Evolutionary conservation across 2,797 vertebrate genomes (phyloP).

Genomic region (Liasis olivaceus): DNA sequence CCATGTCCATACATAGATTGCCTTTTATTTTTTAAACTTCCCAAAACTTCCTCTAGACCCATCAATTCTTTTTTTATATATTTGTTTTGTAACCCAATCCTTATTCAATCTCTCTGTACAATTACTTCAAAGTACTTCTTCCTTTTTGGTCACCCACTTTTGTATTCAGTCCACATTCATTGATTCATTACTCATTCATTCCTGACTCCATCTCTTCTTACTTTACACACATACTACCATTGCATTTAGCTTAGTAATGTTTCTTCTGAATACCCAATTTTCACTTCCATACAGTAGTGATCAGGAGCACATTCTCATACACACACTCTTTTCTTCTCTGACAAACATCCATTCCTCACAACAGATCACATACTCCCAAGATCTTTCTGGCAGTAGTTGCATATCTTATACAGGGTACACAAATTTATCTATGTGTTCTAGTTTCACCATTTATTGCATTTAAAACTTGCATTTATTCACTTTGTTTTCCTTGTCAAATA

Average conservation of each 20-base stretch:
- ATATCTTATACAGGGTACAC: not conserved
- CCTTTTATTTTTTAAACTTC: not conserved
- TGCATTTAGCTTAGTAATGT: not conserved
- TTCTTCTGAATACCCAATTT: not conserved
- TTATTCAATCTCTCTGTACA: not conserved
- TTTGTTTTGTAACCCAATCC: not conserved
- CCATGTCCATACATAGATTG: not conserved
- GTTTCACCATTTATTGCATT: not conserved
- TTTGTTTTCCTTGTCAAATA: not conserved
- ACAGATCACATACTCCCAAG: not conserved
- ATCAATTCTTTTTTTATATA: not conserved
- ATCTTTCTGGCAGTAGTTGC: not conserved
- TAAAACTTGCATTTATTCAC: not conserved
- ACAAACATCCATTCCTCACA: not conserved
- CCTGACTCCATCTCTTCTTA: not conserved
- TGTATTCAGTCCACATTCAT: not conserved
- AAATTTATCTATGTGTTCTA: not conserved
- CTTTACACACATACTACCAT: not conserved
- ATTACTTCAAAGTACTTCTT: not conserved
- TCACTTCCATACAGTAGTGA: not conserved
- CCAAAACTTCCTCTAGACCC: not conserved
- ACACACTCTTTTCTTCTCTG: not conserved
- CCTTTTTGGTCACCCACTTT: not conserved
- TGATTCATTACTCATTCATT: not conserved
- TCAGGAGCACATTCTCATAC: not conserved